Conservation (phyloP, 2,797 vertebrate species). For the Sorex maritimensis region DNA sequence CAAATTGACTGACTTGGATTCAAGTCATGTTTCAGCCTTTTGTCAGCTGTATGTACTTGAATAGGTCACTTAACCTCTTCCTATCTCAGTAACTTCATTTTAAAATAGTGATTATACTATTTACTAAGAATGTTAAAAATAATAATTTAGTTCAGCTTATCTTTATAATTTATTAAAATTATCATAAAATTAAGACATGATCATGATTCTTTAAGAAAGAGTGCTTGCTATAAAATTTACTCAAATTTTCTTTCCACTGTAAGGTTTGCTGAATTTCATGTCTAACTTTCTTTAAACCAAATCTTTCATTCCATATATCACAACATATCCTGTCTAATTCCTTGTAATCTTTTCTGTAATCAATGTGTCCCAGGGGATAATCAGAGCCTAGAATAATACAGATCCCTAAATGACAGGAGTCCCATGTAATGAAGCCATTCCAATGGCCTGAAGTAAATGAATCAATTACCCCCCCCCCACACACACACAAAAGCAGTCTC, state of each 20-base stretch:
- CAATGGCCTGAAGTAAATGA: not conserved
- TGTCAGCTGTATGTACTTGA: not conserved
- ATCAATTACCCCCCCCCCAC: not conserved
- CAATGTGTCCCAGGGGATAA: conserved; percentile 44
- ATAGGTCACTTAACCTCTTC: conserved; percentile 22
- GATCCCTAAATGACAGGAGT: conserved; percentile 35
- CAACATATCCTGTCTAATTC: not conserved
- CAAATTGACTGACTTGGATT: not conserved
- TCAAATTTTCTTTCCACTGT: not conserved
- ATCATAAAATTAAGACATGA: not conserved
- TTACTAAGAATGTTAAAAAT: not conserved
- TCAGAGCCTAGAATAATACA: conserved; percentile 71
- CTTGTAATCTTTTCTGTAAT: conserved; percentile 31
- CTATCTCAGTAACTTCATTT: conserved; percentile 2
- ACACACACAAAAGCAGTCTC: not conserved
- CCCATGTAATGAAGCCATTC: not conserved
- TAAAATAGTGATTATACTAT: not conserved
- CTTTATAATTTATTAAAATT: conserved; percentile 10
- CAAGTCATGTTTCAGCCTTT: conserved; percentile 8
- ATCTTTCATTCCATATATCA: not conserved
- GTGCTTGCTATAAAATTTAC: not conserved
- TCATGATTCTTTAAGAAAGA: not conserved
- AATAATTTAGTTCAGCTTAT: not conserved
- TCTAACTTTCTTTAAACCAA: not conserved
- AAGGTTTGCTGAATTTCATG: not conserved